Evolutionary conservation across 2,113 vertebrate species (phyloP), one percentile per base, ranked within the genome.

Genomic region (Sinocyclocheilus anophthalmus): DNA sequence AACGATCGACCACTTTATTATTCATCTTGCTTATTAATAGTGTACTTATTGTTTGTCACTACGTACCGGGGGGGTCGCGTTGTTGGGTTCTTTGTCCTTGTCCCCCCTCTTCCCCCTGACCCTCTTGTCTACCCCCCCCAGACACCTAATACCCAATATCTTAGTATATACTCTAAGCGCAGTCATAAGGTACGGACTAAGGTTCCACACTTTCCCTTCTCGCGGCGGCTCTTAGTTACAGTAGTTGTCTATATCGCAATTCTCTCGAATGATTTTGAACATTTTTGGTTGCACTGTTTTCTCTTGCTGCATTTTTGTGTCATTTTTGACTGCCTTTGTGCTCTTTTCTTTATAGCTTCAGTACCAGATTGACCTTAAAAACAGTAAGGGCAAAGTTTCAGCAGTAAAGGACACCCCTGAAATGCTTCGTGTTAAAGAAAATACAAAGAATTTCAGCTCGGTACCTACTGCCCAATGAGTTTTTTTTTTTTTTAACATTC

Each of bases 401-500:
- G 93, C 97, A 91, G 95, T 99, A 87, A 94, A 96, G 92, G 96
- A 99, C 95, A 99, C 97, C 8, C 98, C 98, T 90, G 98, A 99
- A 96, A 99, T 99, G 92, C 96, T 98, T 86, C 96, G 98, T 91
- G 97, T 98, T 95, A 99, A 98, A 93, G 98, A 99, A 95, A 99
- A 99, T 94, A 96, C 98, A 96, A 99, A 98, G 97, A 99, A 98
- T 96, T 97, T 99, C 97, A 99, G 98, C 97, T 96, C 92, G 97
- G 98, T 99, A 99, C 91, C 88, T 94, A 91, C 90, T 87, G 48
- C 72, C 55, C 39, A 83, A 90, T 90, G 14, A 88, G 65, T 87
- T 81, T 83, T 1, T 42, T 42, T 42, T 87, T 88, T 83, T 69
- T 75, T 67, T n/a, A 80, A 86, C 69, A 84, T 88, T 77, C 84